Base-by-base conservation (phyloP, 2,113 vertebrate species). In the Strix aluco region DNA sequence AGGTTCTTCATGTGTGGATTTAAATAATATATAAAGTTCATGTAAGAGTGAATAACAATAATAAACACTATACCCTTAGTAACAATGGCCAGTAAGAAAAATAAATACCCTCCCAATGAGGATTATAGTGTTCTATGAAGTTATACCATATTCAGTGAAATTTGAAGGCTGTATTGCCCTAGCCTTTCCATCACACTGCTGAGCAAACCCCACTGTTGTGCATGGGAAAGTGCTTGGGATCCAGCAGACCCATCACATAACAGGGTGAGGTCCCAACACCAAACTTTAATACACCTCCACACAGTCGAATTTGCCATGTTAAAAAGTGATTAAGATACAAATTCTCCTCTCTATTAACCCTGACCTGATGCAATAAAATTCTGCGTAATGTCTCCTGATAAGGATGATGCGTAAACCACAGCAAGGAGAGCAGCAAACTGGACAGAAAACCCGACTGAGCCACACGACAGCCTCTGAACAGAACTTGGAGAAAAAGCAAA, bases 401-500 rank as follows among this genome's bases (percentile, higher is more conserved):
- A 51, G 30, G 32, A 34, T 5, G 15, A 38, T 22, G 30, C 34
- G 9, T 22, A 79, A 86, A 85, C 6, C 26, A 26, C 40, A 11
- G 12, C 1, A 32, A 88, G 15, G 30, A 81, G 27, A 57, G 9
- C 18, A 81, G 46, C 21, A 55, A 81, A 71, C 16, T 5, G 25
- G 66, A 16, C 65, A 80, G 81, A 90, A 88, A 91, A 65, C n/a
- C 13, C 3, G 3, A 36, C 27, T 30, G 49, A 70, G n/a, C 51
- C 21, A 47, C 69, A 66, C 4, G 11, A 49, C 15, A 51, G 47
- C 22, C 51, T 86, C 80, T 3, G 14, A 75, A 51, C 8, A 55
- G 65, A 62, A 91, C 52, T 51, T 67, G 46, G 54, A 89, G 52
- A 51, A 94, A 88, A 95, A 95, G 51, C 21, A 77, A 88, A 94